Evolutionary conservation across 2,113 vertebrate genomes (phyloP).

Genomic region (Brevimyrus niger): DNA sequence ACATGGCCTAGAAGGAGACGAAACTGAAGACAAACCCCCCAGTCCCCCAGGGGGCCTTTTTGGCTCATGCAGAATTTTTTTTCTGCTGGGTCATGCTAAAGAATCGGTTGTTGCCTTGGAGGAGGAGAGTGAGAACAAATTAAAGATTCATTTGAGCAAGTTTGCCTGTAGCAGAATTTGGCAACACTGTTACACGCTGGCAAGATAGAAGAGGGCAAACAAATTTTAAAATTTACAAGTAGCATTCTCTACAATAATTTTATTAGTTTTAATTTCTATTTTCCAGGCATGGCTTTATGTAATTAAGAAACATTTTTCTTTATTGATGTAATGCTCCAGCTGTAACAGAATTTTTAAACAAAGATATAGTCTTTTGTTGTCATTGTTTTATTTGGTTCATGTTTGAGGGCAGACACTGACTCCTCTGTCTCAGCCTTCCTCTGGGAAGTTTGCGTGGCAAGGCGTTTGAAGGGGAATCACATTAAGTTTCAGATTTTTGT

Average conservation of each 20-base stretch:
- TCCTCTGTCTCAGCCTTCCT: neutral
- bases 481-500: neutral
- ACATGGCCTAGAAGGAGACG: neutral
- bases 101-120: neutral
- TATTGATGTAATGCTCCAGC: neutral
- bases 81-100: conserved; percentile 12
- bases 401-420: neutral
- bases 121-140: conserved; percentile 5
- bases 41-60: neutral
- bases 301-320: neutral
- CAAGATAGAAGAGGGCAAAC: neutral
- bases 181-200: neutral
- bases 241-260: neutral
- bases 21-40: neutral
- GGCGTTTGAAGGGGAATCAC: neutral
- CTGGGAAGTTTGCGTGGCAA: neutral
- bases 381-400: neutral
- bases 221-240: neutral
- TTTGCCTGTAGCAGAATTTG: conserved; percentile 16
- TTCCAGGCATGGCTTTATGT: neutral
- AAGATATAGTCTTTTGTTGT: neutral
- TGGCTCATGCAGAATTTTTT: neutral
- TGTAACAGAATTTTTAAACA: neutral
- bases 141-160: conserved; percentile 12
- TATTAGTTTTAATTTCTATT: neutral